These are phyloP conservation scores for Ophion ventricosus DNA, from an alignment of 2,888 invertebrate species.

Conservation along the genomic window DNA sequence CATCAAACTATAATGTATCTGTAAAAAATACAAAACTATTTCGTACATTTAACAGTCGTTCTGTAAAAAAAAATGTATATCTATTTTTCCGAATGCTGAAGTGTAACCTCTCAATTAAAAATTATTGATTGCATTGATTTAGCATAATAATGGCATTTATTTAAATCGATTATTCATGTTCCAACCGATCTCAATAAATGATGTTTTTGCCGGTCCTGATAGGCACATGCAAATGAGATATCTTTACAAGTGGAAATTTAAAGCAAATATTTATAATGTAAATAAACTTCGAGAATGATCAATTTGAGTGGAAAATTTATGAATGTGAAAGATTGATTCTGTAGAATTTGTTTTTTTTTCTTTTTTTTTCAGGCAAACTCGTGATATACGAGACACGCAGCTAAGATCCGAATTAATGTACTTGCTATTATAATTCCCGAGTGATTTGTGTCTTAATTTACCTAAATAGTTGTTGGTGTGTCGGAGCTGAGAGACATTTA, in stretches of 20 bases:
- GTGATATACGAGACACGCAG: not conserved
- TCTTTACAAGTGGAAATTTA: not conserved
- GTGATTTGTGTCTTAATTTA: slow-evolving; percentile 81
- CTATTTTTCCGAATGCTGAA: too few relatives aligned
- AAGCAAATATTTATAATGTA: not conserved
- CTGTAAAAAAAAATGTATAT: too few relatives aligned
- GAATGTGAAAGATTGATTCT: not conserved
- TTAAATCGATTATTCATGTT: not conserved
- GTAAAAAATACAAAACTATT: too few relatives aligned
- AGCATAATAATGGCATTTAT: too few relatives aligned
- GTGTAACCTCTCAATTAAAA: too few relatives aligned
- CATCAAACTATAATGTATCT: too few relatives aligned
- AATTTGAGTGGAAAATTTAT: slow-evolving; percentile 14
- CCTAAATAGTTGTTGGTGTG: slow-evolving; percentile 94
- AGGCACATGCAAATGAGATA: not conserved
- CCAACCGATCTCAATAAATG: not conserved
- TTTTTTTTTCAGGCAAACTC: too few relatives aligned
- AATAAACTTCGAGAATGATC: slow-evolving; percentile 1
- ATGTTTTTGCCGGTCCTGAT: not conserved
- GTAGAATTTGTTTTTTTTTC: not conserved
- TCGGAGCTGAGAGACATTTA: slow-evolving; percentile 93
- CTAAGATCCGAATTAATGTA: slow-evolving; percentile 33
- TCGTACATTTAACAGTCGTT: too few relatives aligned
- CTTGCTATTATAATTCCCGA: slow-evolving; percentile 29
- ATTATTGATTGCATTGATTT: too few relatives aligned